phyloP scores from a whole-genome alignment of 2,888 invertebrate species.

The Tetragonisca angustula region DNA sequence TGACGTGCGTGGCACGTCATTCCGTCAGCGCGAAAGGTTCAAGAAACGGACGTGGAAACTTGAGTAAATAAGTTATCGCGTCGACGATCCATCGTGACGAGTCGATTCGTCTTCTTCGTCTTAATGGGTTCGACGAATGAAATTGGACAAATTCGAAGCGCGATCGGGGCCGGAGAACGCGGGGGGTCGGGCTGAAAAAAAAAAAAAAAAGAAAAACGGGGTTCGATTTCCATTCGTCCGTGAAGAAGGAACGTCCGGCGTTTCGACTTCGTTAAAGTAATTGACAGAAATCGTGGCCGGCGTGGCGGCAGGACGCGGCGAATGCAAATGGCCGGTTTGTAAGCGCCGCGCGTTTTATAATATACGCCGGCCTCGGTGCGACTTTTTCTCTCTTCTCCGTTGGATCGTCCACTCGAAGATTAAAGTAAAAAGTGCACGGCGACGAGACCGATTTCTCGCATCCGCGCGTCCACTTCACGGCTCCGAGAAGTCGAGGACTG shows the following conservation, averaged over 20 bases:
- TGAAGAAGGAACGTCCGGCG: constrained; percentile 1
- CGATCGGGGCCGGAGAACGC: neutral
- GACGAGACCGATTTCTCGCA: constrained; percentile 65
- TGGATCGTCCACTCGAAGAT: constrained; percentile 58
- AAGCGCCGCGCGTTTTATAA: constrained; percentile 47
- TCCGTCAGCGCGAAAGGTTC: neutral
- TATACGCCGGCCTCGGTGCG: constrained; percentile 43
- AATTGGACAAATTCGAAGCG: neutral
- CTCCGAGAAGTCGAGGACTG: constrained; percentile 67
- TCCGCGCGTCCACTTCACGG: constrained; percentile 68
- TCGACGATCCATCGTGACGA: neutral
- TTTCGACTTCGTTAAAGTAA: constrained; percentile 23
- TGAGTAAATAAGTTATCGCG: neutral
- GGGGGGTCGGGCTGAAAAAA: neutral
- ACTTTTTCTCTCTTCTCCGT: constrained; percentile 40
- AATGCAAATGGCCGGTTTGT: constrained; percentile 42
- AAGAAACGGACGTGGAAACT: neutral
- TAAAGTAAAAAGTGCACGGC: constrained; percentile 60
- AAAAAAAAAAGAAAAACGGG: neutral
- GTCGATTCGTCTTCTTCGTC: neutral
- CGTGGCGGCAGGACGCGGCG: constrained; percentile 13
- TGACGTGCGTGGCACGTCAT: no score
- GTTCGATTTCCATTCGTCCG: neutral
- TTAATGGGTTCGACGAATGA: neutral
- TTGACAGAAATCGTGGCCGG: neutral